Evolutionary conservation across 2,888 invertebrate genomes (phyloP).

Genomic region (Ceraclea dissimilis): DNA sequence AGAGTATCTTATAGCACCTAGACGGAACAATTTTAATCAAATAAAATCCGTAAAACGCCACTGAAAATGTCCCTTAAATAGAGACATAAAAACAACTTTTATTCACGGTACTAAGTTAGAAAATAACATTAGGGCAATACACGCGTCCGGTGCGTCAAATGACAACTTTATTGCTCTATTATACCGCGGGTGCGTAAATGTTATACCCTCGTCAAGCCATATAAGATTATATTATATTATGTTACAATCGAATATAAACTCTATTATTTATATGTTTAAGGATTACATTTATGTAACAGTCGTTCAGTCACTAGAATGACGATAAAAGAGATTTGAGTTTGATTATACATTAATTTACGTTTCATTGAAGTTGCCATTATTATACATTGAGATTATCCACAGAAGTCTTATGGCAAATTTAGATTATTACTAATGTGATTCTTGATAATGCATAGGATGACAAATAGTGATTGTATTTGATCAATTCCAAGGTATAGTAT

Average conservation of each 20-base stretch:
- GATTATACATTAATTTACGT: constrained; percentile 11
- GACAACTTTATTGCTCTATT: constrained; percentile 22
- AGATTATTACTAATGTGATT: background rate
- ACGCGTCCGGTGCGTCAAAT: constrained; percentile 21
- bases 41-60: constrained; percentile 10
- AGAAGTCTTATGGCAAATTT: background rate
- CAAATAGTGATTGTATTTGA: background rate
- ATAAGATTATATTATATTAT: constrained; percentile 11
- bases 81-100: constrained; percentile 23
- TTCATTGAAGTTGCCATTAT: constrained; percentile 2
- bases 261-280: constrained; percentile 9
- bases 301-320: background rate
- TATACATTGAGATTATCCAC: no score
- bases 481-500: no score
- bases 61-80: constrained; percentile 17
- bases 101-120: constrained; percentile 21
- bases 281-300: constrained; percentile 12
- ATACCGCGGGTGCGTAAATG: constrained; percentile 14
- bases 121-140: constrained; percentile 22
- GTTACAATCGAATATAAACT: constrained; percentile 15
- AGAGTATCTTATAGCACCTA: background rate
- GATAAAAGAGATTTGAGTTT: constrained; percentile 7
- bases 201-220: constrained; percentile 17
- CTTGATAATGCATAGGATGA: background rate
- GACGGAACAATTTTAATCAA: constrained; percentile 7